Percentiles rank a stretch among this genome's conserved stretches.
phyloP scores from a whole-genome alignment of 1,140 invertebrate species.

The Papilio polytes region DNA sequence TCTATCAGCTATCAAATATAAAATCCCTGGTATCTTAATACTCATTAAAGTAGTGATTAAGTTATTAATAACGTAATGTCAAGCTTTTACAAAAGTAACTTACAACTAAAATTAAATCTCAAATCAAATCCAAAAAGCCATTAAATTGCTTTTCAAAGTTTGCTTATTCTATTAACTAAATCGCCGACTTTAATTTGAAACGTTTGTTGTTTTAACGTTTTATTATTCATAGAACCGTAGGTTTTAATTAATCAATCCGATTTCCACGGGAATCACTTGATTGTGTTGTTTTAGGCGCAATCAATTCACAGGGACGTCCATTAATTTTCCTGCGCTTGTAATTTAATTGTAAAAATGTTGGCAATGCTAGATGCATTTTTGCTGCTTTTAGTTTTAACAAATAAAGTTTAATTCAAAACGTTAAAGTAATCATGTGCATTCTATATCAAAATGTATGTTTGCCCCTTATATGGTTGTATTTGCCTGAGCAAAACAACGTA shows the following conservation, averaged over 20 bases:
- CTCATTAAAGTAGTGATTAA: too few relatives aligned
- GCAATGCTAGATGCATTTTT: not conserved
- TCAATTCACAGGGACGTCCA: constrained; percentile 21
- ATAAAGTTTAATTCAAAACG: not conserved
- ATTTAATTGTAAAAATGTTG: constrained; percentile 19
- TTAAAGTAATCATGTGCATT: not conserved
- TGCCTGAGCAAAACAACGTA: not conserved
- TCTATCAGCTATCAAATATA: too few relatives aligned
- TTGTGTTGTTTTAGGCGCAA: constrained; percentile 27
- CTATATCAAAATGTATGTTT: not conserved
- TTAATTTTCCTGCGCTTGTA: constrained; percentile 20
- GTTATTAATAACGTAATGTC: too few relatives aligned
- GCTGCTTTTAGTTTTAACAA: not conserved
- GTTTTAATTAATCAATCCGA: constrained; percentile 29
- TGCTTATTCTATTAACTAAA: constrained; percentile 28
- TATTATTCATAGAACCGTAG: constrained; percentile 28
- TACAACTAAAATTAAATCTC: not conserved
- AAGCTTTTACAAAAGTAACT: not conserved
- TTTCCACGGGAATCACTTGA: constrained; percentile 26
- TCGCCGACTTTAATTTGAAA: constrained; percentile 22
- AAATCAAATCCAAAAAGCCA: not conserved
- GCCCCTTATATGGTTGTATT: too few relatives aligned
- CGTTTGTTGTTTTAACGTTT: constrained; percentile 26
- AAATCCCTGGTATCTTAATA: too few relatives aligned
- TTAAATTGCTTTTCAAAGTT: constrained; percentile 5